These are phyloP conservation scores for Dioctria rufipes DNA, from an alignment of 2,888 invertebrate species.

Conservation along the genomic window DNA sequence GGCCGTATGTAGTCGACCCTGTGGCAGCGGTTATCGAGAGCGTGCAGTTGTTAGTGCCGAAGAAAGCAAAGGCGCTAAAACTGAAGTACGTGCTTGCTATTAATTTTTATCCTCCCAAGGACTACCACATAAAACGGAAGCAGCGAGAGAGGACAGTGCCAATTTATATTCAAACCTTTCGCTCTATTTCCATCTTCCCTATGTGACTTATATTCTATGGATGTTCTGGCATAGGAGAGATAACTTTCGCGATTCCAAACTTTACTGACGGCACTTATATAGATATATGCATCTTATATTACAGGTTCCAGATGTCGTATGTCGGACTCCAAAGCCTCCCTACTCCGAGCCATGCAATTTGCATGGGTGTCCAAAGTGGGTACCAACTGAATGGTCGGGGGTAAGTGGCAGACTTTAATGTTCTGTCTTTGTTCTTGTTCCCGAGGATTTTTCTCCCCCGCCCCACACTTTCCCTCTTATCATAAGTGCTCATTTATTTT, in stretches of 20 bases:
- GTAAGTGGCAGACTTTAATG: conserved; percentile 76
- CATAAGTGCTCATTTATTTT: not conserved
- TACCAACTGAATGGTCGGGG: conserved; percentile 89
- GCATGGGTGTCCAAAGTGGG: conserved; percentile 91
- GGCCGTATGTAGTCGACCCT: conserved; percentile 88
- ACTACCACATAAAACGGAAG: conserved; percentile 9
- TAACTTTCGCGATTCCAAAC: conserved; percentile 15
- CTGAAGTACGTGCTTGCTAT: conserved; percentile 74
- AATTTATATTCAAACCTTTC: conserved; percentile 54
- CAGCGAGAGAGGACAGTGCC: conserved; percentile 44
- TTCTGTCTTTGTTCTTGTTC: conserved; percentile 32
- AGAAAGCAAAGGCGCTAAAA: conserved; percentile 85
- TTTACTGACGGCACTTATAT: conserved; percentile 40
- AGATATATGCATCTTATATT: conserved; percentile 61
- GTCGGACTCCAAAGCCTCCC: conserved; percentile 82
- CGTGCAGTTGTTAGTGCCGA: conserved; percentile 89
- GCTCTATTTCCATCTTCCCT: conserved; percentile 1
- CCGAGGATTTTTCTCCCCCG: not conserved
- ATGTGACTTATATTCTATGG: not conserved
- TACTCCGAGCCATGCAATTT: conserved; percentile 87
- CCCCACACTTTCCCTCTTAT: conserved; percentile 3
- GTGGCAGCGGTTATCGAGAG: conserved; percentile 87
- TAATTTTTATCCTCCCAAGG: conserved; percentile 38
- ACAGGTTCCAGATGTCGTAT: conserved; percentile 85
- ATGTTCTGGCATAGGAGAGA: not conserved